Percentiles rank a stretch among this genome's conserved stretches.
Conservation (phyloP, 2,797 vertebrate species). For the Notolepis coatsorum region DNA sequence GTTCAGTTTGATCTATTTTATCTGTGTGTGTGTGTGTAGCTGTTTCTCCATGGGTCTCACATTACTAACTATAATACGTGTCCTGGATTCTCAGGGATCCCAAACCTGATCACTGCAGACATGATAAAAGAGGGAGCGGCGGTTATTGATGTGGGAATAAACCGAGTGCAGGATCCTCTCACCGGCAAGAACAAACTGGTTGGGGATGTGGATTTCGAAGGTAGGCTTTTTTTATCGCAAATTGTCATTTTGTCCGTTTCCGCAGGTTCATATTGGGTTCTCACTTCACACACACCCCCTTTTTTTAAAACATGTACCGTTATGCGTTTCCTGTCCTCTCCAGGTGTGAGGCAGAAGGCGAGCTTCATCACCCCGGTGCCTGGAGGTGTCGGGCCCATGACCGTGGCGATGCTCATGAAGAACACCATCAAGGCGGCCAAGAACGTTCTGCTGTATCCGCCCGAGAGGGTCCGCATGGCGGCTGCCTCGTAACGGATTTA, state of each 20-base stretch:
- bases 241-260: neutral
- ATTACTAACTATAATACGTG: neutral
- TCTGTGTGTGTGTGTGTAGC: neutral
- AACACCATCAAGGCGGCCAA: constrained; percentile 97
- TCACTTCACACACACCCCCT: neutral
- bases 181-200: constrained; percentile 90
- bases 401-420: constrained; percentile 99
- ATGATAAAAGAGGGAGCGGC: constrained; percentile 97
- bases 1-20: neutral
- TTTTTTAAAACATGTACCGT: neutral
- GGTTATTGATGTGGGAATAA: constrained; percentile 96
- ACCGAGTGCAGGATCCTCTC: constrained; percentile 88
- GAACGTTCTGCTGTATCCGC: constrained; percentile 81
- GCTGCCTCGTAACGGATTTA: constrained; percentile 73
- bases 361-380: constrained; percentile 96
- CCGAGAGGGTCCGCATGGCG: constrained; percentile 78
- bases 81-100: constrained; percentile 84
- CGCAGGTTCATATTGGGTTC: neutral
- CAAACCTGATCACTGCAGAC: constrained; percentile 95
- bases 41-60: neutral
- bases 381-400: constrained; percentile 97
- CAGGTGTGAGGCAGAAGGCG: constrained; percentile 93
- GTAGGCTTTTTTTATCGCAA: constrained; percentile 62
- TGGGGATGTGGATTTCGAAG: constrained; percentile 98
- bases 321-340: constrained; percentile 2